Base-by-base conservation (phyloP, 30 jellyfish, hydroid and myxozoan genomes). In the Sanderia malayensis region DNA sequence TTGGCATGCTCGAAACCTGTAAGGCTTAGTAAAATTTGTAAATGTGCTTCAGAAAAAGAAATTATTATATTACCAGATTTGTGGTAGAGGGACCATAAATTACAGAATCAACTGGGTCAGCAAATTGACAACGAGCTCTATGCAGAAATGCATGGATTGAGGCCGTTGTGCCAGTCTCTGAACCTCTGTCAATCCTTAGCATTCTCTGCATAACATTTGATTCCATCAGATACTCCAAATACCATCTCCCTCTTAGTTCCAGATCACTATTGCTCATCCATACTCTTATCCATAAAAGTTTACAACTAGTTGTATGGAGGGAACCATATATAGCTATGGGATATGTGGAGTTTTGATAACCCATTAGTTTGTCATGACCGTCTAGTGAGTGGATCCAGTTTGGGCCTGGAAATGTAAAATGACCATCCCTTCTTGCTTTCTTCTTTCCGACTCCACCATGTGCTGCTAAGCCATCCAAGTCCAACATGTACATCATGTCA, bases 311-410 rank as follows among this genome's bases (percentile, higher is more conserved):
- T 2, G 77, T 58, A 34, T 80, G 85, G 2, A 80, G 64, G 24
- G 58, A 60, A 33, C 93, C 93, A 80, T 80, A 80, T 0, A 80
- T 31, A 4, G 86, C 86, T 20, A 80, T 10, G 15, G 79, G 93
- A 41, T 63, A 80, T n/a, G 85, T 80, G 24, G n/a, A n/a, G n/a
- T n/a, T n/a, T n/a, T n/a, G n/a, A n/a, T n/a, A n/a, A n/a, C n/a
- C n/a, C n/a, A n/a, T n/a, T n/a, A n/a, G n/a, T n/a, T n/a, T n/a
- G n/a, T n/a, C n/a, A n/a, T n/a, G n/a, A n/a, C n/a, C n/a, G 71
- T 79, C 84, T 17, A 67, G 25, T 18, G 91, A 79, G 18, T 6
- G 58, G 6, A 44, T 13, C 24, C 27, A 52, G 60, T 62, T 67
- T 8, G 58, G 32, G 31, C 84, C 77, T 17, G 18, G 28, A 31